Evolutionary conservation across 2,888 invertebrate genomes (phyloP).

Genomic region (Eupithecia subfuscata): DNA sequence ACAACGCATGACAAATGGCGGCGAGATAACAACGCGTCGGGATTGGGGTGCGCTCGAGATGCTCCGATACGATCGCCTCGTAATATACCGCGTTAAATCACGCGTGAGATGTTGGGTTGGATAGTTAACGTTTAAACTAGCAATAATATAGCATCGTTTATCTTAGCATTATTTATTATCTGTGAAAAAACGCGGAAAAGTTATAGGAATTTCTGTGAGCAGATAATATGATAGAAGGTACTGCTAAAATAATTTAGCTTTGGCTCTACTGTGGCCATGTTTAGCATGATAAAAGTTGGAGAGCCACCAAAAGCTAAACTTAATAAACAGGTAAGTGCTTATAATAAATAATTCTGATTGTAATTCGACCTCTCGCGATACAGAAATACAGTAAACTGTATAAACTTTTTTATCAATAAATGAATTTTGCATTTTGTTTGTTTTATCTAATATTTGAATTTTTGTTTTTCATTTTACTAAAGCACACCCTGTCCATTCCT

Average conservation of each 20-base stretch:
- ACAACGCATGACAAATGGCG: conserved; percentile 68
- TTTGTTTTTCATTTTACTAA: neutral
- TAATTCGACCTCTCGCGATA: no score
- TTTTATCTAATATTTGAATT: neutral
- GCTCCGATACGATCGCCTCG: conserved; percentile 35
- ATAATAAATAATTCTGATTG: no score
- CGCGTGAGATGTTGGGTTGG: neutral
- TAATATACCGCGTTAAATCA: conserved; percentile 17
- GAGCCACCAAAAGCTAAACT: neutral
- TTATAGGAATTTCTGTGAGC: neutral
- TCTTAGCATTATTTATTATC: neutral
- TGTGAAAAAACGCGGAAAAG: neutral
- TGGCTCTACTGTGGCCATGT: neutral
- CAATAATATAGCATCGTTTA: neutral
- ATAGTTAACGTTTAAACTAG: neutral
- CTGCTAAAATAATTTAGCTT: neutral
- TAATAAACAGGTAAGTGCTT: neutral
- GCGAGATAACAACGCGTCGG: conserved; percentile 43
- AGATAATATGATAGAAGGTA: neutral
- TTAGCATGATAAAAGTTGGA: neutral
- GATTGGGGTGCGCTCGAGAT: conserved; percentile 39
- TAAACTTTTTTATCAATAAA: no score
- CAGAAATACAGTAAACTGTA: no score
- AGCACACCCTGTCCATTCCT: neutral
- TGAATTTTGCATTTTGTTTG: no score